Evolutionary conservation across 2,888 invertebrate species (phyloP).

Genomic region (Acanthopleura granulata): DNA sequence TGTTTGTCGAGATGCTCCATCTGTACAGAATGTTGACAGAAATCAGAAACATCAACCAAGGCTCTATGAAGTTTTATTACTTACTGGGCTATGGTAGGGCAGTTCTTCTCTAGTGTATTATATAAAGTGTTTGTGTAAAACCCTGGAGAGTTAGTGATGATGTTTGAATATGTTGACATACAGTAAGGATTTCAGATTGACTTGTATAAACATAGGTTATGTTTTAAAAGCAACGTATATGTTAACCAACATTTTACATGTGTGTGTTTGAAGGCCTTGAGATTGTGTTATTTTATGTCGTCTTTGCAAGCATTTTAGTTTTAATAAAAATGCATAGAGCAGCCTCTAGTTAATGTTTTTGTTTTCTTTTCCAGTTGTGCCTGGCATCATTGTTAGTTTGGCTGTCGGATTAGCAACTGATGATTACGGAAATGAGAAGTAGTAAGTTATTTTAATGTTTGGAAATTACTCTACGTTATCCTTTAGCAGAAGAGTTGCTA

Average conservation of each 20-base stretch:
- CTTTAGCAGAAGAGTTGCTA: not conserved
- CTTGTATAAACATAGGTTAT: too few species aligned
- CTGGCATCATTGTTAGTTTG: conserved; percentile 90
- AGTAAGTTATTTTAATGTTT: conserved; percentile 77
- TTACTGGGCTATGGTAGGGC: conserved; percentile 88
- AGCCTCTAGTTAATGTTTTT: not conserved
- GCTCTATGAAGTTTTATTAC: conserved; percentile 91
- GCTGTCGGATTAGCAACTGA: conserved; percentile 93
- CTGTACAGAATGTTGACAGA: conserved; percentile 94
- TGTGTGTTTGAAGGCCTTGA: too few species aligned
- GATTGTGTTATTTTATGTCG: too few species aligned
- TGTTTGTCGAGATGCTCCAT: conserved; percentile 91
- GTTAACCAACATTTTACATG: too few species aligned
- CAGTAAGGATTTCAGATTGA: too few species aligned
- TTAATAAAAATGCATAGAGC: too few species aligned
- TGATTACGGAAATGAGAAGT: conserved; percentile 93
- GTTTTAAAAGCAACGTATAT: too few species aligned
- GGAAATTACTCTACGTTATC: not conserved
- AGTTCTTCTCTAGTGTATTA: too few species aligned
- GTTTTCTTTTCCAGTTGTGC: conserved; percentile 70
- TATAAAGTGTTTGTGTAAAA: too few species aligned
- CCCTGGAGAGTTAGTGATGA: too few species aligned
- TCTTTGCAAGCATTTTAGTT: too few species aligned
- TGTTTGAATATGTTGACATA: too few species aligned
- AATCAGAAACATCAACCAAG: conserved; percentile 96